Conservation (phyloP, 2,888 invertebrate species). For the Leptopilina drosophilae region DNA sequence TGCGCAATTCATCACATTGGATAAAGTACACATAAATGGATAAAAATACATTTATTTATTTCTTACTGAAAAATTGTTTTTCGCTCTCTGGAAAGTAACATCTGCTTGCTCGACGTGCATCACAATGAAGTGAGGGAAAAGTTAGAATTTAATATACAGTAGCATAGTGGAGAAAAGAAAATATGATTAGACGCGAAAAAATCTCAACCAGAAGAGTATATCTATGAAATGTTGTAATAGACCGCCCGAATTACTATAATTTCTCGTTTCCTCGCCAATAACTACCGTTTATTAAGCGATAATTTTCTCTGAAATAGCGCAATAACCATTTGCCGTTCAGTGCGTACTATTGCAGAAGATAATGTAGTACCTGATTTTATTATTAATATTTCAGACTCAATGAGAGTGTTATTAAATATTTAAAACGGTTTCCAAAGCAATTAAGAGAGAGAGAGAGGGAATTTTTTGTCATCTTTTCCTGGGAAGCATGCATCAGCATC, state of each 20-base stretch:
- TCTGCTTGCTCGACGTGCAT: too few species aligned
- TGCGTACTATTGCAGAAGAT: constrained; percentile 10
- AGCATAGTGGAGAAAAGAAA: neutral
- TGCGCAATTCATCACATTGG: neutral
- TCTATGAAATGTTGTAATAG: constrained; percentile 29
- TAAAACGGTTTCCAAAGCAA: neutral
- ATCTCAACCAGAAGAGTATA: neutral
- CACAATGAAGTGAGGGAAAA: too few species aligned
- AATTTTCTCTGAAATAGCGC: constrained; percentile 33
- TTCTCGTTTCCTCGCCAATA: constrained; percentile 14
- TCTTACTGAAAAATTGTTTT: too few species aligned
- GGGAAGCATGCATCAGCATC: neutral
- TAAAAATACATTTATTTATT: neutral
- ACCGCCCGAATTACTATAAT: constrained; percentile 23
- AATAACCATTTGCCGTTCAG: constrained; percentile 26
- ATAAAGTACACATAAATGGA: neutral
- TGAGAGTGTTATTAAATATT: neutral
- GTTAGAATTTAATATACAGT: too few species aligned
- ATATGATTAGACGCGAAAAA: constrained; percentile 11
- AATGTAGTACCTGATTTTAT: constrained; percentile 14
- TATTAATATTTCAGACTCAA: neutral
- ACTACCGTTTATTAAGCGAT: constrained; percentile 38
- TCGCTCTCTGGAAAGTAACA: too few species aligned
- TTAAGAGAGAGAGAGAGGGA: neutral
- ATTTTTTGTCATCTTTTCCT: neutral